Evolutionary conservation across 2,797 vertebrate genomes (phyloP).

Genomic region (Odontamblyopus lacepedii): DNA sequence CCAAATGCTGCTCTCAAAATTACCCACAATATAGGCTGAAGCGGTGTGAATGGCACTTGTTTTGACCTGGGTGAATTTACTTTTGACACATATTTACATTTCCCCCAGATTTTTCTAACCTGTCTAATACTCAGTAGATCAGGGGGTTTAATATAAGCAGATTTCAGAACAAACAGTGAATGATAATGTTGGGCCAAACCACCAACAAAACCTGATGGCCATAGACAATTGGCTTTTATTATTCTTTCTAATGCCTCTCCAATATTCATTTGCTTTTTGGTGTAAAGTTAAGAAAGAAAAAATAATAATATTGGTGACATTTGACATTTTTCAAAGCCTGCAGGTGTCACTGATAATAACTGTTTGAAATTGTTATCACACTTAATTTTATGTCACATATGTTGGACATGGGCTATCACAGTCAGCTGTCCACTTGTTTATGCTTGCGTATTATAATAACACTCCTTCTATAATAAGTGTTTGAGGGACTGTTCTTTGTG

Average conservation of each 20-base stretch:
- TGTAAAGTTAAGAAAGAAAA: constrained; percentile 12
- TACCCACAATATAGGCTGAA: not conserved
- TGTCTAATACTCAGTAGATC: too few species aligned
- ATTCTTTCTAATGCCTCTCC: constrained; percentile 35
- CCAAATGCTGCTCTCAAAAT: not conserved
- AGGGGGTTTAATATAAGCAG: too few species aligned
- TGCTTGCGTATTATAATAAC: constrained; percentile 24
- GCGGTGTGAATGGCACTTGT: not conserved
- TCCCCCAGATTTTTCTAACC: too few species aligned
- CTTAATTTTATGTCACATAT: constrained; percentile 5
- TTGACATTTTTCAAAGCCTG: not conserved
- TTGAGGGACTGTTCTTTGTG: constrained; percentile 24
- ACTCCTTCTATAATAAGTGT: constrained; percentile 18
- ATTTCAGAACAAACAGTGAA: too few species aligned
- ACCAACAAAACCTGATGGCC: not conserved
- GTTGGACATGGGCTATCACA: constrained; percentile 9
- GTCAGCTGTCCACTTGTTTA: constrained; percentile 15
- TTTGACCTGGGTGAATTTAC: not conserved
- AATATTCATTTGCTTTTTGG: constrained; percentile 12
- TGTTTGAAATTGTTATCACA: not conserved
- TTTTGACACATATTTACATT: not conserved
- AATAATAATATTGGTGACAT: not conserved
- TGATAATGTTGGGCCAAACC: too few species aligned
- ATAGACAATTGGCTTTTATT: constrained; percentile 38
- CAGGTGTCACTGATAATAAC: not conserved